Evolutionary conservation across 92 coral and sea anemone species (phyloP).

Genomic region (Zoanthus solanderi): DNA sequence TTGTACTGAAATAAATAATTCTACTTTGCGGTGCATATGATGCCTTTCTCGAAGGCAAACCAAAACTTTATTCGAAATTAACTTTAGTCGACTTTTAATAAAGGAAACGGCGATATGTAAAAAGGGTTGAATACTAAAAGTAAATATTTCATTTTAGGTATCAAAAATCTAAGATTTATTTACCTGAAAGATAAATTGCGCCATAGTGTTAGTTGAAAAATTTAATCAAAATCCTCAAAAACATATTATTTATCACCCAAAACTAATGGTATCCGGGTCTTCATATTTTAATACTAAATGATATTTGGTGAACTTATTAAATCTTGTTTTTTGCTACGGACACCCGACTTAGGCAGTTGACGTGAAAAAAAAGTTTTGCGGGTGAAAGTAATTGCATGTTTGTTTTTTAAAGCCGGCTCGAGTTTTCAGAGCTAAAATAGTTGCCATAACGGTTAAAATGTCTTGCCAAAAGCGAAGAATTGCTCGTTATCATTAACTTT

Average conservation of each 20-base stretch:
- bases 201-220: background rate
- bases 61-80: background rate
- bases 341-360: background rate
- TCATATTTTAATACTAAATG: background rate
- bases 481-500: background rate
- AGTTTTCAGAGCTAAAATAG: conserved; percentile 8
- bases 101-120: conserved; percentile 4
- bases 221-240: conserved; percentile 15
- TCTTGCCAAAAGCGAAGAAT: background rate
- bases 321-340: background rate
- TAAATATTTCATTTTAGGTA: conserved; percentile 13
- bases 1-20: background rate
- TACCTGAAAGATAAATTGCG: background rate
- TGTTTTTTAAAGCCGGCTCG: conserved; percentile 1
- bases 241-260: conserved; percentile 28
- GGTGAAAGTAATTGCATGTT: conserved; percentile 26
- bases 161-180: no score
- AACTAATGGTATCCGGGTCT: conserved; percentile 38
- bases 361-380: conserved; percentile 7
- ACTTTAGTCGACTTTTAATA: conserved; percentile 3
- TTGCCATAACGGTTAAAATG: conserved; percentile 33
- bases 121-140: conserved; percentile 4
- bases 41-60: background rate
- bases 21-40: background rate
- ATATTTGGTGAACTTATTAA: conserved; percentile 28